phyloP scores from a whole-genome alignment of 2,113 vertebrate species.

The Hydrolagus affinis region DNA sequence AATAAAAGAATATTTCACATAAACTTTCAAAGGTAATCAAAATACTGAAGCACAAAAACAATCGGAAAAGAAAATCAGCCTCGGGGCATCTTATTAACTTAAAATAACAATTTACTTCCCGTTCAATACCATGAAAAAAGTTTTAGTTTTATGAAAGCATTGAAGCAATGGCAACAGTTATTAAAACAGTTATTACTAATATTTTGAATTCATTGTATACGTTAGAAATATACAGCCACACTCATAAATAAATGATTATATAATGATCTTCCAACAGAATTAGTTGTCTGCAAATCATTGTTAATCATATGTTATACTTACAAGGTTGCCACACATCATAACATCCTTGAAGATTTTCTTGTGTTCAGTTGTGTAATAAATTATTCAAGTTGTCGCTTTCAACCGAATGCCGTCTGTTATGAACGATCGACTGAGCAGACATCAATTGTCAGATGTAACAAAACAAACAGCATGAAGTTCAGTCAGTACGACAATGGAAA shows the following conservation, averaged over 20 bases:
- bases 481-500: no score
- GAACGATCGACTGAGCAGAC: no score
- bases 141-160: background rate
- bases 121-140: no score
- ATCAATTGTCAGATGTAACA: no score
- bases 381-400: background rate
- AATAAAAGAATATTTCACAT: no score
- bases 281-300: background rate
- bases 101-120: no score
- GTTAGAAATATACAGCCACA: background rate
- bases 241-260: background rate
- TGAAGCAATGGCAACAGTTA: background rate
- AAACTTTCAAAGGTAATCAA: background rate
- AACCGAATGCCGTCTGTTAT: background rate
- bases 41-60: background rate
- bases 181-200: no score
- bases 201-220: no score
- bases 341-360: background rate
- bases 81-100: no score
- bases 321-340: background rate
- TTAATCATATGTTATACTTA: background rate
- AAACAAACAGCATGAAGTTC: no score
- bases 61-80: background rate
- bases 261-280: background rate
- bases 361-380: background rate